These are phyloP conservation scores for Chesias legatella DNA, from an alignment of 2,888 invertebrate species.

Conservation along the genomic window DNA sequence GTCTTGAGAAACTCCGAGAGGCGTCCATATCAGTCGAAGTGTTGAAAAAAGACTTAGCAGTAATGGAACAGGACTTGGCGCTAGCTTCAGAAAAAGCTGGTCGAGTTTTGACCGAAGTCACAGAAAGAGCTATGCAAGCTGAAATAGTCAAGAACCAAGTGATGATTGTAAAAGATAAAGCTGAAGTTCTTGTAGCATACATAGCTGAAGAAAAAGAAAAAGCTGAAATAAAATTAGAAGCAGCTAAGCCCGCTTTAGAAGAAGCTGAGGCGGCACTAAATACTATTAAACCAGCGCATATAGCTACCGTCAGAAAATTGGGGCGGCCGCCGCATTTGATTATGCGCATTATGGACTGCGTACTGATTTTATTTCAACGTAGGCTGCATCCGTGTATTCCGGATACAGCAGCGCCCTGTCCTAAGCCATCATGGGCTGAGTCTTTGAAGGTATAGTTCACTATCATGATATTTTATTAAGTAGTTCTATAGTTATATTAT, in stretches of 20 bases:
- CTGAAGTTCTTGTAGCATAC: conserved; percentile 91
- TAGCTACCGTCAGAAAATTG: conserved; percentile 95
- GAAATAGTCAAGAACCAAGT: conserved; percentile 98
- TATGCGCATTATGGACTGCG: conserved; percentile 99
- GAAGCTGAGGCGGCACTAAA: conserved; percentile 97
- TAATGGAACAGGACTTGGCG: conserved; percentile 96
- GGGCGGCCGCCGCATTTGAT: conserved; percentile 97
- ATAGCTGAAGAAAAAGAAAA: conserved; percentile 94
- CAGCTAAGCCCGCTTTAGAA: conserved; percentile 96
- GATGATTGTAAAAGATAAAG: conserved; percentile 96
- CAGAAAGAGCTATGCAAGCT: conserved; percentile 95
- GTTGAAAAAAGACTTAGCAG: conserved; percentile 93
- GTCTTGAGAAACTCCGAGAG: conserved; percentile 95
- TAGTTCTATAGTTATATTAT: too few relatives aligned
- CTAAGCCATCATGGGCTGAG: conserved; percentile 98
- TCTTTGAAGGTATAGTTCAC: conserved; percentile 87
- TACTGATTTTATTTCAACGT: conserved; percentile 94
- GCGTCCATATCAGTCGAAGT: conserved; percentile 96
- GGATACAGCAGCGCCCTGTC: conserved; percentile 90
- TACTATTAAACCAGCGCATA: conserved; percentile 98
- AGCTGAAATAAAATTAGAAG: conserved; percentile 96
- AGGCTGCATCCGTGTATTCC: conserved; percentile 90
- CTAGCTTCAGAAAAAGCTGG: conserved; percentile 96
- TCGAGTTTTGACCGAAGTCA: conserved; percentile 92
- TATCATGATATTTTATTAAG: not conserved